phyloP scores from a whole-genome alignment of 35 echinoderm and acorn worm species.

The Heliocidaris tuberculata region DNA sequence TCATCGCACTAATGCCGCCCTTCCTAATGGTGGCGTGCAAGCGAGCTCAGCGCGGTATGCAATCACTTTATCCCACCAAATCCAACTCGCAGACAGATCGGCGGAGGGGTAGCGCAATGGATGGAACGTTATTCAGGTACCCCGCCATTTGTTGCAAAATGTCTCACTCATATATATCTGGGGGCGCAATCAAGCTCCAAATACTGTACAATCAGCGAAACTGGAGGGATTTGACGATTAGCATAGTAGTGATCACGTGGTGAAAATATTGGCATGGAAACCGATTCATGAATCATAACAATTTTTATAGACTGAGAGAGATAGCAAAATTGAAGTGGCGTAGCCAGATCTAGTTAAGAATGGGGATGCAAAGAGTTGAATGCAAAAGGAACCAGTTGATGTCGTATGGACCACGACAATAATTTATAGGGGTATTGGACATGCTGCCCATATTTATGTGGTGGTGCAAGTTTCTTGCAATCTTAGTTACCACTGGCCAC shows the following conservation, averaged over 20 bases:
- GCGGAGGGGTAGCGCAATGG: not conserved
- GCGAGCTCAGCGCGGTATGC: slow-evolving; percentile 17
- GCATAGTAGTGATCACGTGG: not conserved
- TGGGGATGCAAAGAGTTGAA: too few relatives aligned
- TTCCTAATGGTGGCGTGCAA: slow-evolving; percentile 22
- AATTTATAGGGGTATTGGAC: too few relatives aligned
- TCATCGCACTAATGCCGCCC: not conserved
- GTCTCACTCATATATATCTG: not conserved
- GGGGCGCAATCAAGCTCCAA: not conserved
- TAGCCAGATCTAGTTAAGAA: too few relatives aligned
- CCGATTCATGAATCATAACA: not conserved
- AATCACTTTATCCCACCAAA: slow-evolving; percentile 25
- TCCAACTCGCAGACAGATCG: slow-evolving; percentile 18
- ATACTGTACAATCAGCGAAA: not conserved
- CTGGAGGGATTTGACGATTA: not conserved
- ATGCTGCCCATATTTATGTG: too few relatives aligned
- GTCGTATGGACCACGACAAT: too few relatives aligned
- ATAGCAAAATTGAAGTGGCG: too few relatives aligned
- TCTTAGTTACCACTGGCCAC: too few relatives aligned
- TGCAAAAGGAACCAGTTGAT: too few relatives aligned
- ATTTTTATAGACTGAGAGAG: too few relatives aligned
- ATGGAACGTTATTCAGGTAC: not conserved
- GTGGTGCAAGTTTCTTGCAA: too few relatives aligned
- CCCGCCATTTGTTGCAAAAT: not conserved
- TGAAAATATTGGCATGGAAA: not conserved